A percentile compares a stretch with the other conserved stretches of the same genome.
phyloP scores from a whole-genome alignment of 2,888 invertebrate species.

The Micoletzkya japonica region DNA sequence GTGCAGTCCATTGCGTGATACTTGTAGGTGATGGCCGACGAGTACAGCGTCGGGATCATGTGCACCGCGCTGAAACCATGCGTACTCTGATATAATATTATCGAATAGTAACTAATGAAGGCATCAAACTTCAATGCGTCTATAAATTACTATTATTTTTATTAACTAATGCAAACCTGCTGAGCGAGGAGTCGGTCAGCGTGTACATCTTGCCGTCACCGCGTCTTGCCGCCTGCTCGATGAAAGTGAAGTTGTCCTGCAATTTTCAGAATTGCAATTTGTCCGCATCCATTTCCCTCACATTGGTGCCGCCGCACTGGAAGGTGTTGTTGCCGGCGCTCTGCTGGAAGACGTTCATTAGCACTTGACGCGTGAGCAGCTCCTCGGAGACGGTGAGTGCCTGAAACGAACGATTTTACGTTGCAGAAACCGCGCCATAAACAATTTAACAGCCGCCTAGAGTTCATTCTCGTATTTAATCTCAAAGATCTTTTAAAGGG shows the following conservation, averaged over 20 bases:
- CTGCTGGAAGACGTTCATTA: constrained; percentile 24
- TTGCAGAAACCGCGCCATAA: no score
- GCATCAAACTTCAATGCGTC: not conserved
- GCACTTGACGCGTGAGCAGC: not conserved
- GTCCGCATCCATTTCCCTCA: not conserved
- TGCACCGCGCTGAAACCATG: not conserved
- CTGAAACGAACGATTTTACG: not conserved
- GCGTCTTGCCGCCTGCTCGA: constrained; percentile 15
- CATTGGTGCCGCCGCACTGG: not conserved
- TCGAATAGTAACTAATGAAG: no score
- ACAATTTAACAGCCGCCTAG: no score
- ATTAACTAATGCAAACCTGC: not conserved
- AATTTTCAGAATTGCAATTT: not conserved
- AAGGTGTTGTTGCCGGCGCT: no score
- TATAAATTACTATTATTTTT: not conserved
- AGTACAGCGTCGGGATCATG: constrained; percentile 22
- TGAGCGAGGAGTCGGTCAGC: not conserved
- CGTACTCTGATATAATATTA: not conserved
- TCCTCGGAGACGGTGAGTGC: not conserved
- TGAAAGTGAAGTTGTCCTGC: not conserved
- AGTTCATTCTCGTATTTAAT: no score
- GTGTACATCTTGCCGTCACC: constrained; percentile 26
- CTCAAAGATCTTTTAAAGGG: no score
- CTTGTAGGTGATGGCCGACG: constrained; percentile 22
- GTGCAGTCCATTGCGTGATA: constrained; percentile 7